Evolutionary conservation across 2,888 invertebrate species (phyloP), one percentile per base, ranked within the genome.

Genomic region (Nomada flava): DNA sequence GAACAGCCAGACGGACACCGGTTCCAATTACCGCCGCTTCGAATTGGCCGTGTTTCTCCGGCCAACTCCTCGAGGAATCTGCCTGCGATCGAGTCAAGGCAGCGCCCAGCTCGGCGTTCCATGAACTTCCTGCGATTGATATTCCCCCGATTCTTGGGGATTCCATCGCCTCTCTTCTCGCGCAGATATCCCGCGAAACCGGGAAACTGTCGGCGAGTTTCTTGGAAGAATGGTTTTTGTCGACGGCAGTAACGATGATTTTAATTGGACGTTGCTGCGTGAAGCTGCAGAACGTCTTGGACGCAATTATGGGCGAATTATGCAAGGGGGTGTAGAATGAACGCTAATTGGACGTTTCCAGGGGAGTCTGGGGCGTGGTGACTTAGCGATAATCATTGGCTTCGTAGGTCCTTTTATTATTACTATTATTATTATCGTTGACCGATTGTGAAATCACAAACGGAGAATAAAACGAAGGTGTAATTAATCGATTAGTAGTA

Each of bases 1-100:
- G 26, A 59, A 65, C 69, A 86, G 86, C 78, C 85, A 77, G 80
- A 85, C 82, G 86, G 87, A 89, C 89, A 87, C 87, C 84, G 86
- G 87, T 89, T 90, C 88, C 89, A 91, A 91, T 91, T 91, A 91
- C 89, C 82, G 74, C 83, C 84, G 83, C 78, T 85, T 83, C 82
- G 78, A 86, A 90, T 90, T 89, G 90, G 85, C 83, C 85, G 83
- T 90, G 90, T 90, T 90, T 89, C 90, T 84, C 83, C 79, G 82
- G 75, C 80, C 81, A 78, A 85, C 85, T 47, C 47, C 47, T 86
- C 77, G 84, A 86, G 86, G 84, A 89, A 89, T 89, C 87, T 87
- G 84, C 76, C 82, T 62, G 62, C 71, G 70, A 72, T 76, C 78
- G 65, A 79, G 76, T 63, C 70, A 36, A 71, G 72, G 47, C 59